Evolutionary conservation across 2,113 vertebrate species (phyloP), one percentile per base, ranked within the genome.

Genomic region (Scolopax mira): DNA sequence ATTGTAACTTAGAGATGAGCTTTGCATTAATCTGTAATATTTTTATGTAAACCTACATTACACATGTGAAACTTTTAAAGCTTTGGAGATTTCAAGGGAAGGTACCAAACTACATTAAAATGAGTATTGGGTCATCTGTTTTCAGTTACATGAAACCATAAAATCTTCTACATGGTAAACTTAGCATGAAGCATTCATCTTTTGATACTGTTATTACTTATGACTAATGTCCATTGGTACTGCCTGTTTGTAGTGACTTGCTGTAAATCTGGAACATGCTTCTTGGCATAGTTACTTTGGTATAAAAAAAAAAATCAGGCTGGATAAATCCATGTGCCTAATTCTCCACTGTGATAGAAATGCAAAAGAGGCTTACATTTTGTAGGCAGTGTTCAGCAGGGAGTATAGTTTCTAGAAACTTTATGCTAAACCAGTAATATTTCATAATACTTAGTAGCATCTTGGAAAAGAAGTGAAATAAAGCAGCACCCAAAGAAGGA

Each of bases 101-200:
- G 79, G 80, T 82, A 88, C 74, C 39, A 48, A 5, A 61, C 79
- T 69, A 89, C 14, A 24, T 12, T 48, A 67, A 69, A 93, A 83
- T 79, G 94, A 96, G 80, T 93, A 79, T 72, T 88, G 87, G 88
- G 49, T 87, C 72, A 61, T 78, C 79, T 39, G 18, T 28, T 88
- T 83, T 89, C 89, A 88, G 83, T 94, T 64, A 90, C 86, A 88
- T 51, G 78, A 82, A 93, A 64, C 57, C 49, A 82, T 84, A 93
- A 49, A 42, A 35, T 67, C 61, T 72, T 51, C 21, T 46, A 49
- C 7, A 16, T 3, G 41, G 16, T 51, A 57, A 79, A 49, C 35
- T 58, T 74, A 10, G n/a, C 48, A 17, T 54, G 39, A 60, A 33
- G 39, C 35, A 7, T 66, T 64, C 19, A 49, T 51, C 48, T 58